These are phyloP conservation scores for Seira ritae DNA, from an alignment of 2,888 invertebrate genomes.

Conservation along the genomic window DNA sequence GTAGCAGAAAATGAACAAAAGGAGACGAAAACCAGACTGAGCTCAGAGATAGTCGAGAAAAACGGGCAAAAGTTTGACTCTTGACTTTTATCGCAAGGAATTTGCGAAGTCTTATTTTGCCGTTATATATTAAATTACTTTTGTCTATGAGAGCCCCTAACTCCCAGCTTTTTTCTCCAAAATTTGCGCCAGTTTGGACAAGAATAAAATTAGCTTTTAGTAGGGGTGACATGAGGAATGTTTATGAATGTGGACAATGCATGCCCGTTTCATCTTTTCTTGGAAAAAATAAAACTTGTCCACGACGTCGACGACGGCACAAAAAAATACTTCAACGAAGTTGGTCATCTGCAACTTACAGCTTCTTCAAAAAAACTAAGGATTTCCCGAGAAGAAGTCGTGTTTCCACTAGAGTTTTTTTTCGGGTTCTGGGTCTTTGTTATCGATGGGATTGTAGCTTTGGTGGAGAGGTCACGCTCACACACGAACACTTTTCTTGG, in stretches of 20 bases:
- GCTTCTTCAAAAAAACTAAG: background rate
- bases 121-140: constrained; percentile 1
- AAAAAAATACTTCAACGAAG: background rate
- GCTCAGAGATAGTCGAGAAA: background rate
- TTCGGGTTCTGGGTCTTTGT: background rate
- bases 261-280: background rate
- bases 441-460: background rate
- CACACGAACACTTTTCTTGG: background rate
- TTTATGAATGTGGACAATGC: constrained; percentile 8
- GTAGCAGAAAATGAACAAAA: background rate
- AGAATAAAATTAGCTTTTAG: background rate
- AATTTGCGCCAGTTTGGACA: background rate
- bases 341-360: background rate
- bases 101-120: background rate
- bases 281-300: background rate
- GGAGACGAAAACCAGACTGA: background rate
- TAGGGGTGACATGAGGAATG: background rate
- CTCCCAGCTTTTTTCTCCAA: background rate
- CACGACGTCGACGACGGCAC: background rate
- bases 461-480: background rate
- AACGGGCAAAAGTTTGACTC: background rate
- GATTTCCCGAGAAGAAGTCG: too few relatives aligned
- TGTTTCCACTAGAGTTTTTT: background rate
- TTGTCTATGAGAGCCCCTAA: background rate
- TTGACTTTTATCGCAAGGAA: background rate